Evolutionary conservation across 2,888 invertebrate species (phyloP).

Genomic region (Pristionchus arcanus): DNA sequence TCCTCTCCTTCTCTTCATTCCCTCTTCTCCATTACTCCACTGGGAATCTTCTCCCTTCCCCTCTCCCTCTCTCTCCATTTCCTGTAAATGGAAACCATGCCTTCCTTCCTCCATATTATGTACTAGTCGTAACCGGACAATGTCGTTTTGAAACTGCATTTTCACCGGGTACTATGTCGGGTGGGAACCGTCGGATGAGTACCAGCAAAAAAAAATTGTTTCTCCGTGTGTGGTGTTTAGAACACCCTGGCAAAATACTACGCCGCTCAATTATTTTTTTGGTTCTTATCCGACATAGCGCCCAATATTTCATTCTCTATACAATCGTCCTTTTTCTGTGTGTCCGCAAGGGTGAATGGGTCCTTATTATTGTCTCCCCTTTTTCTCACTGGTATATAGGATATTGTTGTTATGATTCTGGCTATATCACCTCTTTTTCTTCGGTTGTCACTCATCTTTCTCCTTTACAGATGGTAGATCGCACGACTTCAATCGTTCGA

Average conservation of each 20-base stretch:
- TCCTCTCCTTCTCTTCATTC: not conserved
- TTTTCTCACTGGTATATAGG: not conserved
- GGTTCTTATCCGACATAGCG: no score
- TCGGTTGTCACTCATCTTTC: not conserved
- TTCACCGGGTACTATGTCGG: no score
- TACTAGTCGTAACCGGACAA: not conserved
- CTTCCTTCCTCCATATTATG: not conserved
- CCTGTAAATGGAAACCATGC: constrained; percentile 32
- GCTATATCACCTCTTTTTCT: not conserved
- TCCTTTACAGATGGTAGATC: constrained; percentile 1
- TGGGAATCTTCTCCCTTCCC: constrained; percentile 6
- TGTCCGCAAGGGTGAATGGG: not conserved
- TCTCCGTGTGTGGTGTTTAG: no score
- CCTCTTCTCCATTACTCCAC: constrained; percentile 21
- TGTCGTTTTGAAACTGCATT: not conserved
- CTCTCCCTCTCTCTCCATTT: constrained; percentile 10
- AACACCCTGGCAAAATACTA: no score
- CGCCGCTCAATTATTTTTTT: no score
- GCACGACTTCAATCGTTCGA: not conserved
- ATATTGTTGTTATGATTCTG: not conserved
- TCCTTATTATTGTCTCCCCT: not conserved
- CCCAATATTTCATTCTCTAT: constrained; percentile 12
- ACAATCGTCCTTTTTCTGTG: not conserved
- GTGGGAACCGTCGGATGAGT: no score
- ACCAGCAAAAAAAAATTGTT: no score